Evolutionary conservation across 2,888 invertebrate genomes (phyloP).

Genomic region (Octonoba sinensis): DNA sequence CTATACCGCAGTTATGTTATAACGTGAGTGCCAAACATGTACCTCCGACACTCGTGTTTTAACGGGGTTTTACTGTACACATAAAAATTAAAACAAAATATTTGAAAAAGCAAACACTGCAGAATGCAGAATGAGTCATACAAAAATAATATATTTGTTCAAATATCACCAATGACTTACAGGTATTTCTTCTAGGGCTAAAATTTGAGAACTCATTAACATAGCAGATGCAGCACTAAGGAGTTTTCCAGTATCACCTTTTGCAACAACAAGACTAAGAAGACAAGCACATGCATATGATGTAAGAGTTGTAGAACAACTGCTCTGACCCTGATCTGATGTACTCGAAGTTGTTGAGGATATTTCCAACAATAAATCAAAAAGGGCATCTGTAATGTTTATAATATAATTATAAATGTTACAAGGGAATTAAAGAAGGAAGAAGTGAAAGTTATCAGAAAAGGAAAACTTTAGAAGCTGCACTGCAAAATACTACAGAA

Average conservation of each 20-base stretch:
- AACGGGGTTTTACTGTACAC: too few relatives aligned
- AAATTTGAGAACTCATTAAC: slow-evolving; percentile 84
- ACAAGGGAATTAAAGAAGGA: slow-evolving; percentile 65
- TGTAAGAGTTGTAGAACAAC: slow-evolving; percentile 80
- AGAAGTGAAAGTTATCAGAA: background rate
- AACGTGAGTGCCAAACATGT: too few relatives aligned
- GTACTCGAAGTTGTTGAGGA: slow-evolving; percentile 75
- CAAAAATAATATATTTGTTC: too few relatives aligned
- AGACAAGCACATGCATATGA: slow-evolving; percentile 92
- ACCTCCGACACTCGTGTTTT: too few relatives aligned
- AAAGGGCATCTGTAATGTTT: slow-evolving; percentile 81
- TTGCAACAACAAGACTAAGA: slow-evolving; percentile 89
- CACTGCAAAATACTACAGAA: background rate
- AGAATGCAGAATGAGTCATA: too few relatives aligned
- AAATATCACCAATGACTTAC: slow-evolving; percentile 71
- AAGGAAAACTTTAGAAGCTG: background rate
- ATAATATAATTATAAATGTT: slow-evolving; percentile 68
- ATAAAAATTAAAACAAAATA: too few relatives aligned
- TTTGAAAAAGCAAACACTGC: too few relatives aligned
- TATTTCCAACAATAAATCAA: slow-evolving; percentile 85
- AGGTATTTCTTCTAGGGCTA: slow-evolving; percentile 85
- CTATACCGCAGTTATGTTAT: too few relatives aligned
- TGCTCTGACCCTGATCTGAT: slow-evolving; percentile 76
- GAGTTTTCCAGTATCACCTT: slow-evolving; percentile 92
- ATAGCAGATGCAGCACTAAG: slow-evolving; percentile 88